Percentiles rank a stretch among this genome's conserved stretches.
phyloP scores from a whole-genome alignment of 1,140 invertebrate genomes.

The Drosophila micromelanica region DNA sequence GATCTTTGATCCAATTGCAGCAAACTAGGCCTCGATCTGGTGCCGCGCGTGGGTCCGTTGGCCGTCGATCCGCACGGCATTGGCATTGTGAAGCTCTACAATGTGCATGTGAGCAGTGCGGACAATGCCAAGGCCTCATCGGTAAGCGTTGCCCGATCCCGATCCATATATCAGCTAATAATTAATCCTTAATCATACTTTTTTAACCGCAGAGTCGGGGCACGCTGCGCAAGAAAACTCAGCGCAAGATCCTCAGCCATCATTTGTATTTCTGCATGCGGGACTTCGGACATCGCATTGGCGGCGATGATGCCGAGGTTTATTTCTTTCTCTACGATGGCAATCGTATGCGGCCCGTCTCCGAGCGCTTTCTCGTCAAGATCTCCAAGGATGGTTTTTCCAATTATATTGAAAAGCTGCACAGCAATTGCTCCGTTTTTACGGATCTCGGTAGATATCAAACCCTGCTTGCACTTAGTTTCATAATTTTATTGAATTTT shows the following conservation, averaged over 20 bases:
- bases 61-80: conserved; percentile 95
- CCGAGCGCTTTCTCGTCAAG: conserved; percentile 94
- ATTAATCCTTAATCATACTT: neutral
- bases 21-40: conserved; percentile 95
- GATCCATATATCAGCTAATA: too few relatives aligned
- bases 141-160: conserved; percentile 84
- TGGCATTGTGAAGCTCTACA: conserved; percentile 94
- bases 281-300: conserved; percentile 93
- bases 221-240: conserved; percentile 88
- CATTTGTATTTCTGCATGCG: conserved; percentile 95
- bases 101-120: conserved; percentile 93
- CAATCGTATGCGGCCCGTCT: conserved; percentile 89
- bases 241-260: conserved; percentile 90
- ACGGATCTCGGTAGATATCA: conserved; percentile 86
- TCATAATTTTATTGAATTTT: neutral
- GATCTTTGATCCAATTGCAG: conserved; percentile 86
- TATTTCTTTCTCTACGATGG: conserved; percentile 94
- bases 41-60: conserved; percentile 93
- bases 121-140: conserved; percentile 91
- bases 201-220: conserved; percentile 86
- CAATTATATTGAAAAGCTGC: conserved; percentile 94
- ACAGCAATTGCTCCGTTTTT: conserved; percentile 95
- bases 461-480: neutral
- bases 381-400: conserved; percentile 95
- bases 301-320: conserved; percentile 94